Evolutionary conservation across 2,113 vertebrate species (phyloP), one percentile per base, ranked within the genome.

Genomic region (Colaptes auratus): DNA sequence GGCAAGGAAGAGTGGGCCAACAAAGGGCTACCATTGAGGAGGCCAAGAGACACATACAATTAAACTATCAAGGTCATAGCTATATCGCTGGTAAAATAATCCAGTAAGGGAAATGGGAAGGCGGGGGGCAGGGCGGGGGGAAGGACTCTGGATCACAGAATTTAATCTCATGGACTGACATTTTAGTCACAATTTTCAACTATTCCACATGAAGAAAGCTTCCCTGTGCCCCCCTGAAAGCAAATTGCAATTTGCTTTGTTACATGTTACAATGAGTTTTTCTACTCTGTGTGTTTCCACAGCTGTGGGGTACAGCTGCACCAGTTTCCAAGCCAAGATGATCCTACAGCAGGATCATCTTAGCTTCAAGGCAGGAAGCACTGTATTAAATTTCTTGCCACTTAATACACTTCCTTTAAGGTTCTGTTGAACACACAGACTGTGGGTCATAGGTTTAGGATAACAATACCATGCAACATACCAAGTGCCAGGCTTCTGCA

Each of bases 21-120:
- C 27, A 78, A 74, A 90, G 27, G 30, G n/a, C 66, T 84, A 75
- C 85, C 78, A 76, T 89, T 84, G 92, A 82, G 82, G 63, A 95
- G 71, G 84, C 93, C 81, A 92, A 66, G 75, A 96, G 86, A 95
- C 59, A 88, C 2, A 2, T 46, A 82, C 55, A 82, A 89, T 82
- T 80, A 92, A 92, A 79, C 39, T 46, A 31, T 79, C 90, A 96
- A 92, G 92, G 77, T 3, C 3, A 87, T 58, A 90, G 84, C 36
- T 66, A 55, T 52, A 82, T 33, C 27, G 71, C 30, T 91, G 86
- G 70, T 94, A 94, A 95, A 80, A 92, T 85, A 94, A 92, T 39
- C 16, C 6, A 59, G 35, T 18, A 80, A 17, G 35, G 17, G 58
- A 64, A 86, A 39, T 39, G 39, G 39, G 39, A 39, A 39, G 39